Percentiles rank a stretch among this genome's conserved stretches.
Conservation (phyloP, 2,113 vertebrate genomes). For the Sapajus apella region DNA sequence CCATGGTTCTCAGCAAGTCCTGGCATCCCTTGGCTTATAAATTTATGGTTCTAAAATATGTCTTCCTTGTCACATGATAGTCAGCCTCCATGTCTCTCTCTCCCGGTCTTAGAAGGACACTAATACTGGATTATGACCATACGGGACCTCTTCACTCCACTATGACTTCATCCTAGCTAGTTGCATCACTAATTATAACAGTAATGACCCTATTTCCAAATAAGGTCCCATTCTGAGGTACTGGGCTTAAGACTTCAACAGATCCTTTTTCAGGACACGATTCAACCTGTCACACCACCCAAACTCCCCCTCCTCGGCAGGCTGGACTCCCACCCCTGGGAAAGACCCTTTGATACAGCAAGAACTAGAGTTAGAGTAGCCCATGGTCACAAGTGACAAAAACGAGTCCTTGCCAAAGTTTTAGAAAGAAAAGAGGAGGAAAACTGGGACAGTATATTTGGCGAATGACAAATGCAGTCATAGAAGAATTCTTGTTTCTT, state of each 20-base stretch:
- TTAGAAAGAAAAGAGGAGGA: constrained; percentile 33
- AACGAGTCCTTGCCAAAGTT: neutral
- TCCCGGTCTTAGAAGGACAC: neutral
- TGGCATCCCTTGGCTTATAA: neutral
- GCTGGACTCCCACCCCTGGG: neutral
- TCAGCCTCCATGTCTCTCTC: neutral
- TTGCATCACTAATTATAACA: neutral
- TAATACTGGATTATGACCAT: neutral
- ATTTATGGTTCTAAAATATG: neutral
- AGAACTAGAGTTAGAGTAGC: neutral
- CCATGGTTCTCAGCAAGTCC: neutral
- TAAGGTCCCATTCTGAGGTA: neutral
- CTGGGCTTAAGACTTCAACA: neutral
- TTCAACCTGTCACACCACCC: neutral
- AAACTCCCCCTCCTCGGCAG: neutral
- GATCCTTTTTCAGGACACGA: neutral
- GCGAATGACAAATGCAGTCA: constrained; percentile 37
- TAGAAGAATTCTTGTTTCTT: constrained; percentile 36
- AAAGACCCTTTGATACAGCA: neutral
- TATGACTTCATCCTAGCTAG: neutral
- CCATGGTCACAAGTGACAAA: neutral
- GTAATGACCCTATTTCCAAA: neutral
- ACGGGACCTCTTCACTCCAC: neutral
- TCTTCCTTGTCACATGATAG: neutral
- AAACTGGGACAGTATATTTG: constrained; percentile 47